Base-by-base conservation (phyloP, 2,113 vertebrate genomes). In the Rhadina sibilatrix region DNA sequence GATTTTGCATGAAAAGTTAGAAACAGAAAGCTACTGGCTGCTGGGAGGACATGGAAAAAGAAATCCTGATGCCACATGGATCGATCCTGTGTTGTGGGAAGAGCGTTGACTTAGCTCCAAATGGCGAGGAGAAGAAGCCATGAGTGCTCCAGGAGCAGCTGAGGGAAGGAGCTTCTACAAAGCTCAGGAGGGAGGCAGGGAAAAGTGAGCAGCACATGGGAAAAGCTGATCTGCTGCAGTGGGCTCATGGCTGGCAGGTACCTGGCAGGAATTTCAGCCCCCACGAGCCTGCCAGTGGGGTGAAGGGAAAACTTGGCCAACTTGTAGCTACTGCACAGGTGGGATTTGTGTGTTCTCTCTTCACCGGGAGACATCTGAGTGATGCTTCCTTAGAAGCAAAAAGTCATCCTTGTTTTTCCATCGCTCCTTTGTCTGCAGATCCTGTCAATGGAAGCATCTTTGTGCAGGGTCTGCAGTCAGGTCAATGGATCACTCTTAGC, bases 281-380 rank as follows among this genome's bases (percentile, higher is more conserved):
- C 40, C 2, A 0, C 1, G 50, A 88, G 9, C 6, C 8, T 12
- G 31, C 31, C 50, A 10, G 15, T 33, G 35, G 21, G 1, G 4
- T 7, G 44, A 79, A 68, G 31, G 18, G 12, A 59, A 64, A 83
- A 33, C 28, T 20, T 47, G 70, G 57, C 46, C 46, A 50, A n/a
- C 6, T 24, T 86, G n/a, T 22, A 87, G 54, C 66, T 69, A 1
- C 71, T 69, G 1, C 0, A 1, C 20, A 14, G 61, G 33, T 46
- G 54, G 75, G 33, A 35, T 61, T 75, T 61, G 25, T 70, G 46
- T 35, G 47, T 23, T 90, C 9, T 61, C 5, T 77, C 52, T 50
- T 82, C 31, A 12, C 23, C 0, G 0, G 10, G 64, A 70, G 20
- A 21, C 15, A 3, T 6, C 16, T n/a, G 84, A 31, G 23, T 25